Evolutionary conservation across 2,888 invertebrate genomes (phyloP).

Genomic region (Papilio gigon): DNA sequence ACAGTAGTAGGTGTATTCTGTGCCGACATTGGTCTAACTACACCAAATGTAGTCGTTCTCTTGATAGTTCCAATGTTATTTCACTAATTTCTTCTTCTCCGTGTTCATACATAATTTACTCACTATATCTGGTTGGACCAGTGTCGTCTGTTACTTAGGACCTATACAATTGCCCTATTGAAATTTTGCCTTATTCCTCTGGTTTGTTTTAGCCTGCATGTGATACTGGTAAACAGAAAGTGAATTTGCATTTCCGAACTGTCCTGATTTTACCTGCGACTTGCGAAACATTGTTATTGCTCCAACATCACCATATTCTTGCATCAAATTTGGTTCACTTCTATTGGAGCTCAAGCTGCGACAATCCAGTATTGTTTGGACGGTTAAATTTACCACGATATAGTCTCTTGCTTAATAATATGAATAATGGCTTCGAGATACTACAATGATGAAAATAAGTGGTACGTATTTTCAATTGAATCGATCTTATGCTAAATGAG

Average conservation of each 20-base stretch:
- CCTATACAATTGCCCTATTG: background rate
- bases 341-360: slow-evolving; percentile 24
- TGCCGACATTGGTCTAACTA: no score
- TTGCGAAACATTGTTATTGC: slow-evolving; percentile 39
- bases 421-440: background rate
- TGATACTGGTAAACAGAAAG: slow-evolving; percentile 37
- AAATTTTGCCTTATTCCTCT: background rate
- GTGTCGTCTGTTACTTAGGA: no score
- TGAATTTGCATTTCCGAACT: slow-evolving; percentile 40
- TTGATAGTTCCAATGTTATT: no score
- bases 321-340: slow-evolving; percentile 21
- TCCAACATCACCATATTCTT: slow-evolving; percentile 36
- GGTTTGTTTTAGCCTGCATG: slow-evolving; percentile 3
- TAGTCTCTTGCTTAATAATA: slow-evolving; percentile 2
- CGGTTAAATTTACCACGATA: slow-evolving; percentile 5
- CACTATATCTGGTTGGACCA: no score
- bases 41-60: no score
- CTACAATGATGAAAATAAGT: background rate
- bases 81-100: no score
- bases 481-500: no score
- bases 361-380: slow-evolving; percentile 21
- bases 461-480: no score
- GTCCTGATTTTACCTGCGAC: slow-evolving; percentile 29
- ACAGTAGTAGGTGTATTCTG: no score
- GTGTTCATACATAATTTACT: no score